Percentiles rank a stretch among this genome's conserved stretches.
These are phyloP conservation scores for Phoxinus phoxinus DNA, from an alignment of 2,113 vertebrate species.

Conservation along the genomic window DNA sequence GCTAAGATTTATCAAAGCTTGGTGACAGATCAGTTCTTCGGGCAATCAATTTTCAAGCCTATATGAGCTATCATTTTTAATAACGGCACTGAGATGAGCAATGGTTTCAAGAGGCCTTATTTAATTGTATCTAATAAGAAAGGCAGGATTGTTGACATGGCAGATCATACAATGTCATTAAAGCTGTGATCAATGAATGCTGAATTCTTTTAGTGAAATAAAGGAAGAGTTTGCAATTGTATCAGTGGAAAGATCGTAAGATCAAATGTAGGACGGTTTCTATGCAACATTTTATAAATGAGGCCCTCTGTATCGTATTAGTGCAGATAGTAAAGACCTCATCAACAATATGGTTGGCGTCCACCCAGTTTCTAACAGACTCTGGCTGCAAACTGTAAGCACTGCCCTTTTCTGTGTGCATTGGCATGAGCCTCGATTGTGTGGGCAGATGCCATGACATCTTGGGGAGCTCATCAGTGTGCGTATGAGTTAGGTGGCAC, in stretches of 20 bases:
- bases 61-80: constrained; percentile 30
- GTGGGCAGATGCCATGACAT: constrained; percentile 69
- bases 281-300: no score
- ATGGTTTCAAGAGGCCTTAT: constrained; percentile 21
- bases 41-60: constrained; percentile 28
- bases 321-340: neutral
- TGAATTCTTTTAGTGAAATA: constrained; percentile 17
- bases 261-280: no score
- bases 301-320: neutral
- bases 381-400: constrained; percentile 17
- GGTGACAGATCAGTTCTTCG: constrained; percentile 13
- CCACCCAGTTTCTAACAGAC: constrained; percentile 7
- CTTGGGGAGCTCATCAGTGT: constrained; percentile 52
- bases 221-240: neutral
- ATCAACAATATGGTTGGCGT: constrained; percentile 3
- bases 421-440: constrained; percentile 43
- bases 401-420: constrained; percentile 21
- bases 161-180: constrained; percentile 20
- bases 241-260: no score
- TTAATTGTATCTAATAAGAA: constrained; percentile 34
- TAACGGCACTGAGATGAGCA: neutral
- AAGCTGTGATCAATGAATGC: constrained; percentile 11
- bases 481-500: constrained; percentile 36
- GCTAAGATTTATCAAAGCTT: constrained; percentile 28
- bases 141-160: constrained; percentile 24